Conservation (phyloP, 2,888 invertebrate genomes). For the Cosmia pyralina region DNA sequence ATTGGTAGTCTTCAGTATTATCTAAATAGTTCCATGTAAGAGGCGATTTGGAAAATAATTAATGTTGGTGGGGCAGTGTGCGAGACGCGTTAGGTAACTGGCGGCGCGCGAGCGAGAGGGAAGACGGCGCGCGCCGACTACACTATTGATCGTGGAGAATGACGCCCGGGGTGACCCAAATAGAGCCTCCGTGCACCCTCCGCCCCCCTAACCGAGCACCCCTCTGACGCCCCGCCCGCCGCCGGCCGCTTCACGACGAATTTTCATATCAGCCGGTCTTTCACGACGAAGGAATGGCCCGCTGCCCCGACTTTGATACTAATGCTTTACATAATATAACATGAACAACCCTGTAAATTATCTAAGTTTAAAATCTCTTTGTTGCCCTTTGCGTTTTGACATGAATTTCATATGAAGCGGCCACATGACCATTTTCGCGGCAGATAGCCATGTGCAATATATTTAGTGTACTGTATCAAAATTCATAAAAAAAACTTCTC, state of each 20-base stretch:
- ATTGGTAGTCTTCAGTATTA: constrained; percentile 69
- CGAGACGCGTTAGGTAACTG: constrained; percentile 88
- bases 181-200: constrained; percentile 87
- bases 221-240: constrained; percentile 75
- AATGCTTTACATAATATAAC: constrained; percentile 83
- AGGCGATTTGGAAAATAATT: constrained; percentile 84
- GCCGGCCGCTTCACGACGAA: constrained; percentile 85
- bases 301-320: constrained; percentile 79
- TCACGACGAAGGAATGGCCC: constrained; percentile 83
- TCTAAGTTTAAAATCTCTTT: constrained; percentile 75
- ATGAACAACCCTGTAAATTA: constrained; percentile 75
- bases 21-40: constrained; percentile 77
- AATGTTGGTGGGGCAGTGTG: constrained; percentile 85
- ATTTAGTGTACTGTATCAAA: background rate
- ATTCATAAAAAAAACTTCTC: background rate
- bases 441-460: constrained; percentile 3
- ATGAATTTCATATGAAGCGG: constrained; percentile 45
- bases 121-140: constrained; percentile 87
- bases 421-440: constrained; percentile 12
- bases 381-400: constrained; percentile 68
- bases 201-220: constrained; percentile 76
- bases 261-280: constrained; percentile 89
- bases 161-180: constrained; percentile 91
- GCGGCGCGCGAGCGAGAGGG: constrained; percentile 81
- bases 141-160: constrained; percentile 88